Conservation (phyloP, 2,113 vertebrate species). For the Triplophysa tibetana region DNA sequence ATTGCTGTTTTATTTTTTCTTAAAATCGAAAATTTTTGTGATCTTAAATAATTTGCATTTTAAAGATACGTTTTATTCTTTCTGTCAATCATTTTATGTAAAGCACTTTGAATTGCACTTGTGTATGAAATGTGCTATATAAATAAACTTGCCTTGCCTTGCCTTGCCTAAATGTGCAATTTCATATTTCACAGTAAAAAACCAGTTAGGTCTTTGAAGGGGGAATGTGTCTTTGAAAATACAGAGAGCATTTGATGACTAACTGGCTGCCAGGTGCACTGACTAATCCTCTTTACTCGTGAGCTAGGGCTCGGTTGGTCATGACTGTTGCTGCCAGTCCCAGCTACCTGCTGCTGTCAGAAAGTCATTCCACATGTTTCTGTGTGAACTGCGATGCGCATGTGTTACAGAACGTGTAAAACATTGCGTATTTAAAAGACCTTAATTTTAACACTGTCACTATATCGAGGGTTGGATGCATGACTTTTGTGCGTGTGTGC, state of each 20-base stretch:
- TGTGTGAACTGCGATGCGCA: background rate
- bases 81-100: too few species aligned
- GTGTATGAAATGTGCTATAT: too few species aligned
- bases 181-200: background rate
- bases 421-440: background rate
- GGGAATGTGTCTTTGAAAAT: slow-evolving; percentile 24
- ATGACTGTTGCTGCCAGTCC: slow-evolving; percentile 56
- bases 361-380: slow-evolving; percentile 41
- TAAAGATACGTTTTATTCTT: too few species aligned
- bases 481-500: slow-evolving; percentile 18
- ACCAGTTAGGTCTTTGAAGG: background rate
- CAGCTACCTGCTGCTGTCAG: slow-evolving; percentile 63
- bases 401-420: background rate
- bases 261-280: background rate
- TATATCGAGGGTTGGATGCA: background rate
- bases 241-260: slow-evolving; percentile 30
- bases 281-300: slow-evolving; percentile 66
- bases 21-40: too few species aligned
- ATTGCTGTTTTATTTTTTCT: too few species aligned
- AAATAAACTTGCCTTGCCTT: too few species aligned
- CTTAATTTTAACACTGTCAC: background rate
- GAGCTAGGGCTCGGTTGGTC: slow-evolving; percentile 58
- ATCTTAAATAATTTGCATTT: too few species aligned
- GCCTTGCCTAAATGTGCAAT: too few species aligned
- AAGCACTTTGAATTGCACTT: too few species aligned